Evolutionary conservation across 2,888 invertebrate species (phyloP).

Genomic region (Apamea monoglypha): DNA sequence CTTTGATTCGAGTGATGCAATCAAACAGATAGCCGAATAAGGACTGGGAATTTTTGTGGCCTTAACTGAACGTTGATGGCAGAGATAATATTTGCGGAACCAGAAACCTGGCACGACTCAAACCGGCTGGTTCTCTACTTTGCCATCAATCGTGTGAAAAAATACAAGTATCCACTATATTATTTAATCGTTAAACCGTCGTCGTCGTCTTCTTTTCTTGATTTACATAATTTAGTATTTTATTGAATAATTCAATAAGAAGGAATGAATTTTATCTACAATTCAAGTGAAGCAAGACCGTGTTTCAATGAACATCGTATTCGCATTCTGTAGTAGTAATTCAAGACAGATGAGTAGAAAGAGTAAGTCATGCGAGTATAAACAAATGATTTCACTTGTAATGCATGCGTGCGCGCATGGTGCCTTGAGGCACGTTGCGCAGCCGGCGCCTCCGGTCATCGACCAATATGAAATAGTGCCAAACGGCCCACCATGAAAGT

Average conservation of each 20-base stretch:
- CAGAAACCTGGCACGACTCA: slow-evolving; percentile 37
- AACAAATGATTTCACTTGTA: slow-evolving; percentile 65
- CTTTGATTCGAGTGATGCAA: slow-evolving; percentile 38
- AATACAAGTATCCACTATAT: slow-evolving; percentile 1
- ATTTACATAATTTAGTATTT: slow-evolving; percentile 23
- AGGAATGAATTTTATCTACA: slow-evolving; percentile 14
- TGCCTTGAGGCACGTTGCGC: slow-evolving; percentile 55
- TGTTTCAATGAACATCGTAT: slow-evolving; percentile 44
- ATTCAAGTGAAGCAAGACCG: slow-evolving; percentile 23
- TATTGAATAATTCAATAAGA: slow-evolving; percentile 21
- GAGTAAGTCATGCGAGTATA: slow-evolving; percentile 57
- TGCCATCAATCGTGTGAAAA: slow-evolving; percentile 16
- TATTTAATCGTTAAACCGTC: slow-evolving; percentile 10
- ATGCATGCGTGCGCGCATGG: slow-evolving; percentile 59
- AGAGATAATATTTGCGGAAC: slow-evolving; percentile 54
- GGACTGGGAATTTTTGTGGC: slow-evolving; percentile 36
- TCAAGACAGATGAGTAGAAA: slow-evolving; percentile 51
- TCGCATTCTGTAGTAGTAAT: slow-evolving; percentile 41
- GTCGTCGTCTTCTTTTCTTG: background rate
- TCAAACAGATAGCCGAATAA: slow-evolving; percentile 39
- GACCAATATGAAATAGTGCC: slow-evolving; percentile 74
- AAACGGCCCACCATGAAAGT: slow-evolving; percentile 68
- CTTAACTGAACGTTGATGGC: slow-evolving; percentile 33
- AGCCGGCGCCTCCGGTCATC: slow-evolving; percentile 70
- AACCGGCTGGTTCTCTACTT: slow-evolving; percentile 12